phyloP scores from a whole-genome alignment of 1,140 invertebrate genomes.

The Cyrtorhinus lividipennis region DNA sequence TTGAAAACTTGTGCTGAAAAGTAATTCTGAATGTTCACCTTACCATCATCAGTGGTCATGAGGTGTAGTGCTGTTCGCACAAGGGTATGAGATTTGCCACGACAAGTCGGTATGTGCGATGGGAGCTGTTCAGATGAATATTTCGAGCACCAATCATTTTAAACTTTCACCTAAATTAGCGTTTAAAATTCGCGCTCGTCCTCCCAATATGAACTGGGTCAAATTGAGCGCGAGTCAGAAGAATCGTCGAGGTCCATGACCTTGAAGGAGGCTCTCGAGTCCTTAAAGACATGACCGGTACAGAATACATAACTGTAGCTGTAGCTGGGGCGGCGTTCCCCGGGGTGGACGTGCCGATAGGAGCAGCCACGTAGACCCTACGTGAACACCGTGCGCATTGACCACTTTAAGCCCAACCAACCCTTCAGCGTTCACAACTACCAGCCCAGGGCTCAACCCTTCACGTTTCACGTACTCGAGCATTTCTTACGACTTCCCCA shows the following conservation, averaged over 20 bases:
- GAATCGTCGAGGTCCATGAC: not conserved
- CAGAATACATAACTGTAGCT: slow-evolving; percentile 9
- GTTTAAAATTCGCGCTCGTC: not conserved
- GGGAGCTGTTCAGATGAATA: too few species aligned
- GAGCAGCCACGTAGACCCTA: slow-evolving; percentile 7
- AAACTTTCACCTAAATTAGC: too few species aligned
- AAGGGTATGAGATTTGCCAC: too few species aligned
- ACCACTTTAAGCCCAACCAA: not conserved
- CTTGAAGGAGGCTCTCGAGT: not conserved
- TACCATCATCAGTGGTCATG: too few species aligned
- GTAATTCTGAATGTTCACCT: too few species aligned
- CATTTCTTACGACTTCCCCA: slow-evolving; percentile 1
- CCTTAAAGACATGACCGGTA: slow-evolving; percentile 8
- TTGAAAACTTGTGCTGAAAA: too few species aligned
- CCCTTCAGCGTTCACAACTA: slow-evolving; percentile 1
- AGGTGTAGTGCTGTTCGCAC: too few species aligned
- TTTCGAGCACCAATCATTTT: too few species aligned
- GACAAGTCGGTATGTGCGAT: too few species aligned
- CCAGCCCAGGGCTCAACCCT: not conserved
- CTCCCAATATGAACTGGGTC: not conserved
- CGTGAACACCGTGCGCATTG: slow-evolving; percentile 9
- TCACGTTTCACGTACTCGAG: slow-evolving; percentile 5
- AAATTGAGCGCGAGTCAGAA: not conserved
- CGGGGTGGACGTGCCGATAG: slow-evolving; percentile 5
- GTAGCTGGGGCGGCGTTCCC: not conserved